These are phyloP conservation scores for Miltochrista miniata DNA, from an alignment of 2,888 invertebrate species.

Conservation along the genomic window DNA sequence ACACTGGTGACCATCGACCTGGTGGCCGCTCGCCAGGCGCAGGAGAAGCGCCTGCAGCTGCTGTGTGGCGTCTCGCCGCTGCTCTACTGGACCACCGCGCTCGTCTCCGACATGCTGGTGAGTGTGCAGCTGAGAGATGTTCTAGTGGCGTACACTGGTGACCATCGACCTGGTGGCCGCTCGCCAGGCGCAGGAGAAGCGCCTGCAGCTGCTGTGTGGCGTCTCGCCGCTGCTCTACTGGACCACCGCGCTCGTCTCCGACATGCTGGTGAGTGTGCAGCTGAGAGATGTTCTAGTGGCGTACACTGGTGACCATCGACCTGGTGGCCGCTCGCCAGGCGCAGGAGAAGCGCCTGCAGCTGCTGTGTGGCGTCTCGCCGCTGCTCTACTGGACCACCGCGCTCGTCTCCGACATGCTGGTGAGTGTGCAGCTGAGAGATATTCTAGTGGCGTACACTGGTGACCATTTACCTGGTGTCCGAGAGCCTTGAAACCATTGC, in stretches of 20 bases:
- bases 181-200: conserved; percentile 88
- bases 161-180: conserved; percentile 91
- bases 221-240: conserved; percentile 90
- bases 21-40: conserved; percentile 88
- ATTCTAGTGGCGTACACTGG: too few species aligned
- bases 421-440: conserved; percentile 71
- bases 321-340: conserved; percentile 88
- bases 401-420: conserved; percentile 89
- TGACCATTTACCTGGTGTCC: conserved; percentile 90
- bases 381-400: conserved; percentile 90
- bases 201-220: conserved; percentile 91
- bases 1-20: conserved; percentile 91
- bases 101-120: conserved; percentile 90
- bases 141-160: too few species aligned
- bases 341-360: conserved; percentile 91
- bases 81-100: conserved; percentile 90
- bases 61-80: conserved; percentile 88
- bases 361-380: conserved; percentile 89
- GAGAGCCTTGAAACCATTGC: too few species aligned
- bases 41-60: conserved; percentile 91
- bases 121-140: too few species aligned
- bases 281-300: too few species aligned
- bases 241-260: conserved; percentile 89
- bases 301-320: too few species aligned
- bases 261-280: conserved; percentile 84